Percentiles rank a stretch among this genome's conserved stretches.
Conservation (phyloP, 1,140 invertebrate species). For the Catajapyx aquilonaris region DNA sequence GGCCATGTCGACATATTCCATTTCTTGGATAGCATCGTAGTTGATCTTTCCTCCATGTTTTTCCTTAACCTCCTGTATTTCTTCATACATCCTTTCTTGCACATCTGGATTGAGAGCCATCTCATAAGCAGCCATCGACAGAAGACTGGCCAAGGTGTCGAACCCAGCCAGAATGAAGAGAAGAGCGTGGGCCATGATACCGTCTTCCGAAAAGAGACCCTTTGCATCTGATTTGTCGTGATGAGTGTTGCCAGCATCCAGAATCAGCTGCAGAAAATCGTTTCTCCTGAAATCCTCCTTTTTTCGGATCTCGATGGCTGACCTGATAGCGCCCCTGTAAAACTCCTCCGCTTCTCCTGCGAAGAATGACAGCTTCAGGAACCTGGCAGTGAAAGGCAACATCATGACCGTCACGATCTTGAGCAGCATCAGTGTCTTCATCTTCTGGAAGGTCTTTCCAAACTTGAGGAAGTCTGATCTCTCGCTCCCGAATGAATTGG, state of each 20-base stretch:
- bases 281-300: slow-evolving; percentile 12
- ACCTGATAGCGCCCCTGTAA: slow-evolving; percentile 1
- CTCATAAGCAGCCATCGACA: slow-evolving; percentile 6
- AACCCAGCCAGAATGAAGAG: slow-evolving; percentile 12
- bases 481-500: slow-evolving; percentile 3
- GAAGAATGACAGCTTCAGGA: too few relatives aligned
- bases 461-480: slow-evolving; percentile 4
- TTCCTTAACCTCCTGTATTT: slow-evolving; percentile 7
- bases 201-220: too few relatives aligned
- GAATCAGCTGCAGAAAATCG: slow-evolving; percentile 23
- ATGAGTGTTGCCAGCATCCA: slow-evolving; percentile 17
- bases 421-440: not conserved
- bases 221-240: too few relatives aligned
- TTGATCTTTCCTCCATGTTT: slow-evolving; percentile 5
- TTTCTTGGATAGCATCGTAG: slow-evolving; percentile 6
- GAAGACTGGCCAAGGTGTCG: slow-evolving; percentile 9
- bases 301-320: slow-evolving; percentile 1
- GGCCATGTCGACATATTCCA: slow-evolving; percentile 10
- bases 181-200: slow-evolving; percentile 7
- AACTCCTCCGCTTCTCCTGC: slow-evolving; percentile 1
- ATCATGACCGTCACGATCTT: too few relatives aligned
- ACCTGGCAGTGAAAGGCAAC: too few relatives aligned
- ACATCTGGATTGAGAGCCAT: slow-evolving; percentile 11
- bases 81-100: slow-evolving; percentile 10
- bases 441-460: slow-evolving; percentile 2